Evolutionary conservation across 2,888 invertebrate genomes (phyloP), one percentile per base, ranked within the genome.

Genomic region (Agrochola macilenta): DNA sequence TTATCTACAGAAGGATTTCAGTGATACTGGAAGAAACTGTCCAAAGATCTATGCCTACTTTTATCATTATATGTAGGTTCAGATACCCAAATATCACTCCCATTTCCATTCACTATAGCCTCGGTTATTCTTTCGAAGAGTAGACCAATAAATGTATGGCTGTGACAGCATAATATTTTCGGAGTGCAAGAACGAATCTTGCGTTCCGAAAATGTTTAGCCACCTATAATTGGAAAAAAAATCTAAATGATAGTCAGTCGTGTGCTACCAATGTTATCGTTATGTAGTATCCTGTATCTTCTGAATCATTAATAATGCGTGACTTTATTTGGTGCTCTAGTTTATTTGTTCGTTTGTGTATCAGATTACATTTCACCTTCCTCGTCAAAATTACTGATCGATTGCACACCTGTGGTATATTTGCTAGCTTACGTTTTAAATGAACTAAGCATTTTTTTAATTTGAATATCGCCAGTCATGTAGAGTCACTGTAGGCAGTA

Each of bases 351-450:
- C 58, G 58, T 52, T 80, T 69, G 63, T 68, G 68, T 72, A 82
- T 72, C 54, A 78, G 74, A 82, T 82, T 72, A 82, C 26, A 74
- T 43, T 78, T 78, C 57, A 82, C 74, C 71, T 82, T 83, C 71
- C 74, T 74, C 63, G 78, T 78, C 74, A 71, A 72, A 60, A 60
- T 58, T n/a, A 73, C 65, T 72, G 82, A 82, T 78, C 43, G 72
- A 78, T 68, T 82, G 63, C 54, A 58, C 66, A 46, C 54, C 46
- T 69, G 63, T 43, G 12, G 58, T 54, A 35, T 23, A 60, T 63
- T 57, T 57, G 12, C 7, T 20, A 23, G 14, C 57, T 4, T 35
- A 57, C 8, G 17, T 35, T 26, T 71, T 46, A 9, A 70, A 46
- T n/a, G 7, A 26, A 26, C 57, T 5, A 65, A 17, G 39, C 20